Evolutionary conservation across 2,888 invertebrate genomes (phyloP).

Genomic region (Lepidocyrtoides sp.): DNA sequence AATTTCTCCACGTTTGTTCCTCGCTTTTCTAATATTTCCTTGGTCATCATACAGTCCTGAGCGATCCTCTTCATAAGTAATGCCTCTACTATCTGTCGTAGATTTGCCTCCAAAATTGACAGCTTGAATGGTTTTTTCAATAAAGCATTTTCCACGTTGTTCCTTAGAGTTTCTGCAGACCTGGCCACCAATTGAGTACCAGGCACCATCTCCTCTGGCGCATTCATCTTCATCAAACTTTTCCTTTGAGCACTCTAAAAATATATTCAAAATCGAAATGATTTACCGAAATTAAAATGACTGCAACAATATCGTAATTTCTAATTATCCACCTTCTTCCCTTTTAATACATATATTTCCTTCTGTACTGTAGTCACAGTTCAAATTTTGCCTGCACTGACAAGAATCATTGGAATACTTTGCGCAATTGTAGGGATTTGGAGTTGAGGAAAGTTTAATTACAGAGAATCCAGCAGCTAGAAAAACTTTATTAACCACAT

Average conservation of each 20-base stretch:
- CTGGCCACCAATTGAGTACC: background rate
- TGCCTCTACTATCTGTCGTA: background rate
- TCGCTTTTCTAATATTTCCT: background rate
- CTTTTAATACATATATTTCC: too few species aligned
- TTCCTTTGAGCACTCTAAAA: too few species aligned
- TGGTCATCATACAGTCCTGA: background rate
- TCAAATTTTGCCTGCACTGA: background rate
- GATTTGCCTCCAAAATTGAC: background rate
- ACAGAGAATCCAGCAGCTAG: background rate
- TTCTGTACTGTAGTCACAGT: too few species aligned
- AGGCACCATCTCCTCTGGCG: background rate
- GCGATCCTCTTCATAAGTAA: background rate
- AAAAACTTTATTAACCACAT: background rate
- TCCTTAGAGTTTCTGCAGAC: background rate
- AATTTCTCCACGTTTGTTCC: background rate
- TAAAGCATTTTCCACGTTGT: background rate
- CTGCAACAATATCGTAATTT: too few species aligned
- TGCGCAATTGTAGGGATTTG: background rate
- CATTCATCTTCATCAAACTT: too few species aligned
- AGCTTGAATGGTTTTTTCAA: background rate
- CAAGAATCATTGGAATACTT: background rate
- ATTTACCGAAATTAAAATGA: too few species aligned
- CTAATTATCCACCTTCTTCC: too few species aligned
- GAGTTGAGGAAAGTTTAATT: background rate
- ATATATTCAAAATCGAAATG: too few species aligned